Evolutionary conservation across 2,113 vertebrate genomes (phyloP).

Genomic region (Corythoichthys haematopterus): DNA sequence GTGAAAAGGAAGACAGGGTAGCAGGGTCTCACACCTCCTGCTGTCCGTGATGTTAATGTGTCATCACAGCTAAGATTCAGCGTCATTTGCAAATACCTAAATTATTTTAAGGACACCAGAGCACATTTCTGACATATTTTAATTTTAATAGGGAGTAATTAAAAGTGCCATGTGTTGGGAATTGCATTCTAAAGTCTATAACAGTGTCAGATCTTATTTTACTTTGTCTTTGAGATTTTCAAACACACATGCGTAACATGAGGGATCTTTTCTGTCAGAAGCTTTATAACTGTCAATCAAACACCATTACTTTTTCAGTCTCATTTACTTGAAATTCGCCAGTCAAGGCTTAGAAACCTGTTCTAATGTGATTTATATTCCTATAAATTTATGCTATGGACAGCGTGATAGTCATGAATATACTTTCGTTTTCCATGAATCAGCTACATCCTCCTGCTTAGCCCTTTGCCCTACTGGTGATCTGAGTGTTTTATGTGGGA

Average conservation of each 20-base stretch:
- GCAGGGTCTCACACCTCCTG: constrained; percentile 5
- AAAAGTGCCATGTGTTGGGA: not conserved
- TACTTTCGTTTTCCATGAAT: not conserved
- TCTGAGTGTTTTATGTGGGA: not conserved
- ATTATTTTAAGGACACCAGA: constrained; percentile 3
- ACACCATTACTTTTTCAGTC: not conserved
- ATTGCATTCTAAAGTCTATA: constrained; percentile 7
- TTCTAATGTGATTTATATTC: not conserved
- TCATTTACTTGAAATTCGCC: not conserved
- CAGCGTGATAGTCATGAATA: too few species aligned
- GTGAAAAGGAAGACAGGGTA: constrained; percentile 21
- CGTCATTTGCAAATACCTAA: constrained; percentile 10
- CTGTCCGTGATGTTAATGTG: constrained; percentile 5
- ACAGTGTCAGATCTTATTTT: not conserved
- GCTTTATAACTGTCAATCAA: constrained; percentile 4
- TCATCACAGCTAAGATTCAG: not conserved
- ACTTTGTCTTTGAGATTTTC: constrained; percentile 4
- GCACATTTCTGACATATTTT: constrained; percentile 11
- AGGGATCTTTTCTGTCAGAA: not conserved
- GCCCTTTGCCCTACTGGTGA: not conserved
- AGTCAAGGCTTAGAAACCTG: not conserved
- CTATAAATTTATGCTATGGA: not conserved
- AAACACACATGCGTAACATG: not conserved
- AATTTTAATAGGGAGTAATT: constrained; percentile 18
- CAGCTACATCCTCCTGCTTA: not conserved